A percentile compares a stretch with the other conserved stretches of the same genome.
Conservation (phyloP, 2,888 invertebrate species). For the Plutella xylostella region DNA sequence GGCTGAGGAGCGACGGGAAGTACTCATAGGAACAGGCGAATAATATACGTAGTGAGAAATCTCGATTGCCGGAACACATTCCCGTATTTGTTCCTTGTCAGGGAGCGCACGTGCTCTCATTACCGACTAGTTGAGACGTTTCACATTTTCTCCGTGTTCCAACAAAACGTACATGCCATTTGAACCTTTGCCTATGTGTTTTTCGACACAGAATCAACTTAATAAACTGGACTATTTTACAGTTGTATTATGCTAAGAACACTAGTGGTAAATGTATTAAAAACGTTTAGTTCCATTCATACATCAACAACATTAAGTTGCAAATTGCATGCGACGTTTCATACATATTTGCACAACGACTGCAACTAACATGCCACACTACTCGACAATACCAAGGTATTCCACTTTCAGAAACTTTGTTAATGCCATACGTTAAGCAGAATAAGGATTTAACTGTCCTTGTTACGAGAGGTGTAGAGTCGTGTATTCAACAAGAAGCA, state of each 20-base stretch:
- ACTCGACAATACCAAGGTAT: slow-evolving; percentile 59
- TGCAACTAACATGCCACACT: slow-evolving; percentile 37
- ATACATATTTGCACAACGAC: slow-evolving; percentile 42
- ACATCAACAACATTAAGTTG: neutral
- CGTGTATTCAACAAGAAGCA: neutral
- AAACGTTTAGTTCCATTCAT: neutral
- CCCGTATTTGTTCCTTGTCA: slow-evolving; percentile 45
- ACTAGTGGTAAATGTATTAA: no score
- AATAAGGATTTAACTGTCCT: neutral
- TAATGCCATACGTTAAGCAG: no score
- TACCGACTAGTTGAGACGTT: slow-evolving; percentile 24
- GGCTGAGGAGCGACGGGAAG: neutral
- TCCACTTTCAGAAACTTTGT: slow-evolving; percentile 53
- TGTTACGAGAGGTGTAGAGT: neutral
- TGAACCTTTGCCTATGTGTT: no score
- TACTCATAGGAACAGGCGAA: slow-evolving; percentile 12
- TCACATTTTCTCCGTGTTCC: slow-evolving; percentile 2
- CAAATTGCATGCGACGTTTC: slow-evolving; percentile 19
- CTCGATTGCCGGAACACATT: slow-evolving; percentile 27
- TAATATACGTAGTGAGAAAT: slow-evolving; percentile 27
- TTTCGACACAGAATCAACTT: no score
- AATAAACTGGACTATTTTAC: no score
- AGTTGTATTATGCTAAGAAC: no score
- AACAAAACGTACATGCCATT: no score
- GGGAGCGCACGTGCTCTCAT: slow-evolving; percentile 42